A percentile compares a stretch with the other conserved stretches of the same genome.
Conservation (phyloP, 2,113 vertebrate genomes). For the Polyodon spathula region DNA sequence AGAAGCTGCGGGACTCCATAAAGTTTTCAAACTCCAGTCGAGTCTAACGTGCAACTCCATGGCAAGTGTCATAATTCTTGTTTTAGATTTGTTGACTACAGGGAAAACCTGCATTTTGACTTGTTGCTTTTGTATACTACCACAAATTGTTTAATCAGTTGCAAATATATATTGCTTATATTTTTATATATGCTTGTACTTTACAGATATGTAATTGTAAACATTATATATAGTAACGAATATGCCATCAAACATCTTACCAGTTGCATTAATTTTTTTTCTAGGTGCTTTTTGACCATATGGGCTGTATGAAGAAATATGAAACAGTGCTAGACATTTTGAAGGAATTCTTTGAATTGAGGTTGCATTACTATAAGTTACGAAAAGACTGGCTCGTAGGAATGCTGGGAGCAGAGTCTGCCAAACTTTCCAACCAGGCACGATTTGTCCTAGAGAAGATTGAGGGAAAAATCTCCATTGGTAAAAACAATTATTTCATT, state of each 20-base stretch:
- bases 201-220: no score
- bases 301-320: conserved; percentile 96
- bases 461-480: conserved; percentile 86
- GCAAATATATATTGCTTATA: no score
- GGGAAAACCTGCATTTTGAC: no score
- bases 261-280: no score
- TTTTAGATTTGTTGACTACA: no score
- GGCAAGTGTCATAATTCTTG: conserved; percentile 50
- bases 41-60: conserved; percentile 97
- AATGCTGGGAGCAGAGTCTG: conserved; percentile 83
- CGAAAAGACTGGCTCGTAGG: conserved; percentile 91
- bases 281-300: conserved; percentile 96
- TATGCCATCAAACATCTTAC: not conserved
- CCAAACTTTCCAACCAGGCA: conserved; percentile 93
- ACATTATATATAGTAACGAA: not conserved
- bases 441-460: conserved; percentile 97
- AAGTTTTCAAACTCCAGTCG: conserved; percentile 96
- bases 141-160: no score
- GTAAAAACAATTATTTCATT: conserved; percentile 45
- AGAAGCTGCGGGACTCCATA: conserved; percentile 90
- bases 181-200: no score
- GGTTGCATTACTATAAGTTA: conserved; percentile 86
- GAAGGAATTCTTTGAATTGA: conserved; percentile 91
- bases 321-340: conserved; percentile 94
- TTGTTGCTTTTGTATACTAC: no score